Base-by-base conservation (phyloP, 1,140 invertebrate species). In the Scaptomyza graminum region DNA sequence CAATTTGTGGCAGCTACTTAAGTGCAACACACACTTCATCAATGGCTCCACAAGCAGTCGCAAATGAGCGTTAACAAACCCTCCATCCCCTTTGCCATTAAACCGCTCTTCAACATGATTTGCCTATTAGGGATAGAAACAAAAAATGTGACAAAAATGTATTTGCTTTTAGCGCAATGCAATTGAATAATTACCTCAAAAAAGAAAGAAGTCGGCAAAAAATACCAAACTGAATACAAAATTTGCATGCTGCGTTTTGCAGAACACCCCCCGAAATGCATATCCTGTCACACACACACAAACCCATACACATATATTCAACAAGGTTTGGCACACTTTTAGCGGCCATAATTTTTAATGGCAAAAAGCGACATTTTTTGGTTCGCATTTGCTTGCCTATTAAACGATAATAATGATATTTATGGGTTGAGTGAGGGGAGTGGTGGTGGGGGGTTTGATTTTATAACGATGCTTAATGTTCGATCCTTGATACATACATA, bases 1-100 rank as follows among this genome's bases (percentile, higher is more conserved):
- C 83, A 88, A 88, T 88, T 88, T 88, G 83, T 71, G 79, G 84
- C 84, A 88, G 83, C 83, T 88, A 88, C 83, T 88, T 88, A 88
- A 88, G 84, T 83, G 84, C 79, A 88, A 83, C 73, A 77, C 51
- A 52, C 44, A 70, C 77, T 74, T 69, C 66, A 85, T 64, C 69
- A 60, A 54, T 60, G 31, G 47, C 54, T 44, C 66, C 74, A 61
- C 47, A 28, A 54, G 61, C 68, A 78, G 57, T 69, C 13, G 56
- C 56, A 55, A 50, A 56, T 37, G 68, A 81, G 68, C 74, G 68
- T 65, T 59, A 46, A 15, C 12, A 12, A 2, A 34, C 44, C 37
- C 44, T 52, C 28, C 37, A 28, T 28, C 22, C 2, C 28, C 8
- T 12, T 28, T n/a, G 11, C 15, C 6, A 37, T 28, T 28, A 28